Evolutionary conservation across 2,797 vertebrate genomes (phyloP), one percentile per base, ranked within the genome.

Genomic region (Pyrocephalus nanus): DNA sequence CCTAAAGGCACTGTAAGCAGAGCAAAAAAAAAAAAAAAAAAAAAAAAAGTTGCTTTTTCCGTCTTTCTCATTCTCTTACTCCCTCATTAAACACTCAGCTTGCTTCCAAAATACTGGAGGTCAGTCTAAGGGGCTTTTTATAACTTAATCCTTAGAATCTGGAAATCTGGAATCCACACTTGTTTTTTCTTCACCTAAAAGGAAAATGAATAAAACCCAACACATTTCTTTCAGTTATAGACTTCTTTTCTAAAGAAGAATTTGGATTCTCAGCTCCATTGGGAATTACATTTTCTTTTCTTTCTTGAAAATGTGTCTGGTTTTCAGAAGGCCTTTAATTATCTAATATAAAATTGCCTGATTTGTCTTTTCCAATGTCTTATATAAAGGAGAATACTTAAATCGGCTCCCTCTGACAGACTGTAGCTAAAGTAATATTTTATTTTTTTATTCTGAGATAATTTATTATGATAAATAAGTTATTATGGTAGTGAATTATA

Each of bases 381-480:
- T 12, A 65, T 29, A 25, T 53, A 70, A 83, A 86, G 58, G 21
- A 92, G 30, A 92, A 83, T 27, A 30, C 22, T 89, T 87, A 87
- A 80, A 86, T 85, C 14, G 79, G 22, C 11, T 14, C 16, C 53
- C 11, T 91, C 53, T 92, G 47, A 90, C 50, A 88, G 61, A 75
- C 38, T 73, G 38, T 11, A 78, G 22, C 29, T 80, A 65, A 88
- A 88, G 21, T 29, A 91, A 77, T 88, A 78, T 72, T 88, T 94
- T 77, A 79, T 90, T 91, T 95, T 84, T 84, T 55, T 86, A 92
- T 75, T 69, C 86, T 90, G 43, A 55, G 50, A 71, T 62, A 58
- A 91, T 84, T 92, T 91, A 77, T 92, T 86, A 67, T 48, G 29
- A 91, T 86, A 84, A 94, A 94, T 88, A 92, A 80, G 79, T 91